Conservation (phyloP, 2,888 invertebrate genomes). For the Brenthis daphne region DNA sequence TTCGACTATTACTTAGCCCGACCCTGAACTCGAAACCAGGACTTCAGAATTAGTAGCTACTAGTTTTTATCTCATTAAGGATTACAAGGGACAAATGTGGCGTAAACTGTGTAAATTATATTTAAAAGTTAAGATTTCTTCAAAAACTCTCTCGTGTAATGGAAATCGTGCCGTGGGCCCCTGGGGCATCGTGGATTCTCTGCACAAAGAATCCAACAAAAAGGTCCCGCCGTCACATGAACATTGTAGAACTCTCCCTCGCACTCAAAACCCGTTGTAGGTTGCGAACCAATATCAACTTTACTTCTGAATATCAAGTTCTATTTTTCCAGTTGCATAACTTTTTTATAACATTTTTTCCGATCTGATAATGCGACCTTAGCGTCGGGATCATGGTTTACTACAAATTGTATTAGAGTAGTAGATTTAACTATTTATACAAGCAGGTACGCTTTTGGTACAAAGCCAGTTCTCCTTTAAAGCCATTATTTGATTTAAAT, state of each 20-base stretch:
- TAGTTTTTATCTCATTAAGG: not conserved
- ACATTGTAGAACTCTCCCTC: conserved; percentile 79
- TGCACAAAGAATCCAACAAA: conserved; percentile 79
- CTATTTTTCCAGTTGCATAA: conserved; percentile 51
- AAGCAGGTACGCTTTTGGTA: conserved; percentile 40
- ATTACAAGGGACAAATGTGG: conserved; percentile 38
- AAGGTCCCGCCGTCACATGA: conserved; percentile 80
- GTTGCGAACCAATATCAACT: conserved; percentile 59
- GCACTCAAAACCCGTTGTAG: conserved; percentile 54
- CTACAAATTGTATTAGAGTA: conserved; percentile 82
- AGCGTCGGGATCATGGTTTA: conserved; percentile 81
- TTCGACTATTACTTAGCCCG: too few relatives aligned
- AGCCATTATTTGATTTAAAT: not conserved
- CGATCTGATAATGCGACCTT: conserved; percentile 82
- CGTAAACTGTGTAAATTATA: conserved; percentile 56
- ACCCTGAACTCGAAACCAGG: too few relatives aligned
- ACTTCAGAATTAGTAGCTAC: too few relatives aligned
- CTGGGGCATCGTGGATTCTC: conserved; percentile 74
- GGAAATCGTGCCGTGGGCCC: conserved; percentile 76
- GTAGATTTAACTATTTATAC: conserved; percentile 80
- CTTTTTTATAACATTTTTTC: conserved; percentile 76
- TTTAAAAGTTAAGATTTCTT: conserved; percentile 62
- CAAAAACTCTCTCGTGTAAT: conserved; percentile 77
- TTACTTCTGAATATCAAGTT: conserved; percentile 51
- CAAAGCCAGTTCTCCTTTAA: conserved; percentile 9